A percentile compares a stretch with the other conserved stretches of the same genome.
These are phyloP conservation scores for Antigone vipio DNA, from an alignment of 2,113 vertebrate species.

Conservation along the genomic window DNA sequence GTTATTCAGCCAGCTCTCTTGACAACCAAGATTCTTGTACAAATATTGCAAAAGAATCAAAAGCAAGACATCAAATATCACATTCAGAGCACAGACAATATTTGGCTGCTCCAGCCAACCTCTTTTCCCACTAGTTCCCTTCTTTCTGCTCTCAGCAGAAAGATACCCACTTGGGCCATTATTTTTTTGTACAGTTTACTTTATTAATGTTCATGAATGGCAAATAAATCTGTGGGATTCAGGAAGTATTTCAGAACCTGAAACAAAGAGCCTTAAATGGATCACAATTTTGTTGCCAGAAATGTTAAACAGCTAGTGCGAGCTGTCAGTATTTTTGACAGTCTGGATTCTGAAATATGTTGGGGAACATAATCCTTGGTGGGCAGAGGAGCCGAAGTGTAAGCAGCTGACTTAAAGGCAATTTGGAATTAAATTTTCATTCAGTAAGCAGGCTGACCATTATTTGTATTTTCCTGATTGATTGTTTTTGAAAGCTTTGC, in stretches of 20 bases:
- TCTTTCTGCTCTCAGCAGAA: background rate
- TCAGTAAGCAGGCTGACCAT: background rate
- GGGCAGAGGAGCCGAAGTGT: background rate
- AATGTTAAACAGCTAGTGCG: background rate
- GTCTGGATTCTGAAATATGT: background rate
- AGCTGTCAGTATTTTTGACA: background rate
- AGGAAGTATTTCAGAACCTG: background rate
- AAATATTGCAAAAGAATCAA: background rate
- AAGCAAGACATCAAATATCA: background rate
- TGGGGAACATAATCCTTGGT: background rate
- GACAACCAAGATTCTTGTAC: background rate
- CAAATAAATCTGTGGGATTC: background rate
- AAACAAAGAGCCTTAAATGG: background rate
- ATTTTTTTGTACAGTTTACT: background rate
- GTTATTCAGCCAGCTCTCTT: background rate
- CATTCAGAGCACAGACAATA: background rate
- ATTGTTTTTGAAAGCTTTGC: conserved; percentile 32
- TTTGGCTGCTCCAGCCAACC: background rate
- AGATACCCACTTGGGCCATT: background rate
- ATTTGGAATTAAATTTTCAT: conserved; percentile 11
- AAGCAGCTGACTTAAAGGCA: conserved; percentile 8
- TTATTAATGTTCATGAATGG: background rate
- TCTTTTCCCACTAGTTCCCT: background rate
- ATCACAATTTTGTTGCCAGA: background rate
- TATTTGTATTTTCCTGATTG: conserved; percentile 27